phyloP scores from a whole-genome alignment of 1,140 invertebrate genomes.

The Charaxes varanes region DNA sequence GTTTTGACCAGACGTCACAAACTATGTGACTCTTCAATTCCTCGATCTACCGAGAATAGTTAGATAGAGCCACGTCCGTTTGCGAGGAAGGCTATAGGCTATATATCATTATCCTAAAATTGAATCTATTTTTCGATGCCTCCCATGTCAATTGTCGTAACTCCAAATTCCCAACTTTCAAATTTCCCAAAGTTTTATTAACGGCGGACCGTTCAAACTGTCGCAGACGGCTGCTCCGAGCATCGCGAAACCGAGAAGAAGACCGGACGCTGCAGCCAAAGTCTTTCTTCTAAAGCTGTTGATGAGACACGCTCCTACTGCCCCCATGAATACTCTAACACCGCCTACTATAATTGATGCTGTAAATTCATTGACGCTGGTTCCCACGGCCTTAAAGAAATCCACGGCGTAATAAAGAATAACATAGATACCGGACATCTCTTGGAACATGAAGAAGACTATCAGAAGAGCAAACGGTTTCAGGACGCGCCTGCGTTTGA shows the following conservation, averaged over 20 bases:
- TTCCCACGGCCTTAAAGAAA: constrained; percentile 80
- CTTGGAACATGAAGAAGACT: constrained; percentile 81
- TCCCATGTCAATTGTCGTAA: too few species aligned
- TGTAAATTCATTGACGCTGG: constrained; percentile 79
- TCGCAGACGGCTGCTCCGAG: constrained; percentile 74
- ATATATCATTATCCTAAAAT: too few species aligned
- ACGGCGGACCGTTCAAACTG: constrained; percentile 62
- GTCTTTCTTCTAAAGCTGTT: constrained; percentile 80
- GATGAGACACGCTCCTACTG: constrained; percentile 80
- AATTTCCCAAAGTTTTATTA: constrained; percentile 78
- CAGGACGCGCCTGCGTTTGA: constrained; percentile 62
- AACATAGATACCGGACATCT: constrained; percentile 83
- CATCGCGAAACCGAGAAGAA: constrained; percentile 78
- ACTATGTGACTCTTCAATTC: too few species aligned
- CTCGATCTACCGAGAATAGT: too few species aligned
- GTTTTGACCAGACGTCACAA: too few species aligned
- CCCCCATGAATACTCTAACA: constrained; percentile 80
- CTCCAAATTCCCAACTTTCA: too few species aligned
- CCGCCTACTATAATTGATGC: constrained; percentile 84
- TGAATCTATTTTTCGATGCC: too few species aligned
- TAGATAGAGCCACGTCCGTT: too few species aligned
- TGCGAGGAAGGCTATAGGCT: too few species aligned
- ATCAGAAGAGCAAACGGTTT: constrained; percentile 80
- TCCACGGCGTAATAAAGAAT: constrained; percentile 85
- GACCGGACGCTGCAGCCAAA: constrained; percentile 79